Evolutionary conservation across 2,888 invertebrate genomes (phyloP), one percentile per base, ranked within the genome.

Genomic region (Melinaea menophilus): DNA sequence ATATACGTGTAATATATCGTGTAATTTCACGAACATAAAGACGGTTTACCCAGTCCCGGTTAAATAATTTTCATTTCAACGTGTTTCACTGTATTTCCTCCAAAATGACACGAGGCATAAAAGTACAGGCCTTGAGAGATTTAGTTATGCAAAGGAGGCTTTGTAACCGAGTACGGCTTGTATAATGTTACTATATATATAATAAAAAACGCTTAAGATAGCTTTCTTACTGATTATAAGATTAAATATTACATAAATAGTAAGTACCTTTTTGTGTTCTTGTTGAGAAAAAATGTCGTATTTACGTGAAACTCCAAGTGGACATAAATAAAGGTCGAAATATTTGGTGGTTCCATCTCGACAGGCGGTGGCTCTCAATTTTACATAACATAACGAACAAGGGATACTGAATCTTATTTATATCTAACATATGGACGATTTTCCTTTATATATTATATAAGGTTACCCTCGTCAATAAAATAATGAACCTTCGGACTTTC

Each of bases 261-360:
- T 67, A 4, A 41, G 41, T 41, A 41, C 41, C 41, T 41, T 9
- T 11, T 41, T 41, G 22, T 59, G 65, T 65, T 67, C 63, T 78
- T 80, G 79, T 80, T 81, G 82, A 78, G 78, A 81, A 84, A 82
- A 84, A 81, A 80, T 76, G 77, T 72, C 79, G 76, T 79, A 82
- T 81, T 84, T 73, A 81, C 81, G 78, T 78, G 81, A 80, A 89
- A 87, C 86, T 89, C 88, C 82, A 86, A 89, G 88, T 86, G 88
- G 86, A 86, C 88, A 87, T 90, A 90, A 90, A 90, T 89, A 90
- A 89, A 84, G 86, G 84, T 79, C 84, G 82, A 86, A 86, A 87
- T 87, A 88, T 89, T 87, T 81, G 84, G 84, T 80, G 83, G 85
- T 84, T 82, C 82, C 83, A 82, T 82, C 87, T 81, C 83, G 73